A percentile compares a stretch with the other conserved stretches of the same genome.
Evolutionary conservation across 1,140 invertebrate genomes (phyloP).

Genomic region (Galleria mellonella): DNA sequence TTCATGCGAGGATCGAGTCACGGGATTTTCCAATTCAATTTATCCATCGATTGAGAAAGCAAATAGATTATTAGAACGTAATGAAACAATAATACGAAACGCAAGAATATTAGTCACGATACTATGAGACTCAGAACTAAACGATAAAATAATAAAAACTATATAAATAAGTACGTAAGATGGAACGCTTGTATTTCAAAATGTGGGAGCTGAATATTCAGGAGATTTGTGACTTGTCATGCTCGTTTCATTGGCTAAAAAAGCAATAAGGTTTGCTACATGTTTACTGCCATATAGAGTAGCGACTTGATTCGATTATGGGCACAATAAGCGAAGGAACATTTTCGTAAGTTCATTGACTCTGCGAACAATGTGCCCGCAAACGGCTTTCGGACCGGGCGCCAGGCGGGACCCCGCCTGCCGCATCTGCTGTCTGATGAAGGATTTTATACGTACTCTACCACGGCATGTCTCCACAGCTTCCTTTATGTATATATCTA

Average conservation of each 20-base stretch:
- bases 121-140: no score
- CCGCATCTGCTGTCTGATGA: slow-evolving; percentile 56
- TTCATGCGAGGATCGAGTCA: slow-evolving; percentile 58
- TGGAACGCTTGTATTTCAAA: neutral
- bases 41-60: slow-evolving; percentile 43
- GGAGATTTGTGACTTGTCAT: slow-evolving; percentile 32
- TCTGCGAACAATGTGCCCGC: slow-evolving; percentile 59
- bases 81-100: slow-evolving; percentile 14
- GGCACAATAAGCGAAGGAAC: slow-evolving; percentile 62
- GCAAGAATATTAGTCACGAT: neutral
- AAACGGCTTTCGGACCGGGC: slow-evolving; percentile 26
- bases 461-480: slow-evolving; percentile 32
- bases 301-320: slow-evolving; percentile 61
- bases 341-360: slow-evolving; percentile 71
- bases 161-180: no score
- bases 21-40: slow-evolving; percentile 72
- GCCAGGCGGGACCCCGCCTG: slow-evolving; percentile 32
- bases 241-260: slow-evolving; percentile 38
- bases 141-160: no score
- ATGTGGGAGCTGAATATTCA: slow-evolving; percentile 5
- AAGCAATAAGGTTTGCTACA: slow-evolving; percentile 41
- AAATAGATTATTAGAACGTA: slow-evolving; percentile 16
- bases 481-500: neutral
- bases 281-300: slow-evolving; percentile 57
- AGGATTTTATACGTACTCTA: slow-evolving; percentile 42